Percentiles rank a stretch among this genome's conserved stretches.
phyloP scores from a whole-genome alignment of 2,888 invertebrate genomes.

The Actias luna region DNA sequence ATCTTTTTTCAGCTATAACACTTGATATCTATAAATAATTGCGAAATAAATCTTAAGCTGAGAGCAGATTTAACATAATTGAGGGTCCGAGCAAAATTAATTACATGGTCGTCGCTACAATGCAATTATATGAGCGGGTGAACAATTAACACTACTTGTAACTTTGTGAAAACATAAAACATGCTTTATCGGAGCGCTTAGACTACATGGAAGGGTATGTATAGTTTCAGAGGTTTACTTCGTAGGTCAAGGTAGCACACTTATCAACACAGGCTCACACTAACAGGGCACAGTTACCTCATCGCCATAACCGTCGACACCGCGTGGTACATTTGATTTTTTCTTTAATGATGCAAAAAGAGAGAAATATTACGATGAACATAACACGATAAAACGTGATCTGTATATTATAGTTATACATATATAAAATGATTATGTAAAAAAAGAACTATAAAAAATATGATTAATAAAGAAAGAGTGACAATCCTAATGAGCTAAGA shows the following conservation, averaged over 20 bases:
- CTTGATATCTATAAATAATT: constrained; percentile 30
- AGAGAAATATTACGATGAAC: constrained; percentile 79
- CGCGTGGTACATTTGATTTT: constrained; percentile 97
- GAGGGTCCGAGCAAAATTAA: constrained; percentile 37
- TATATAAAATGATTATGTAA: background rate
- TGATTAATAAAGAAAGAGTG: background rate
- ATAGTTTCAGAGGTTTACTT: constrained; percentile 13
- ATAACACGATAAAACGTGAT: constrained; percentile 60
- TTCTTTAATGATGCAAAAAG: constrained; percentile 85
- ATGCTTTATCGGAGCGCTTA: constrained; percentile 46
- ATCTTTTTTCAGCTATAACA: constrained; percentile 34
- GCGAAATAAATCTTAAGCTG: constrained; percentile 40
- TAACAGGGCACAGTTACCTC: constrained; percentile 87
- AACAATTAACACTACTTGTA: constrained; percentile 32
- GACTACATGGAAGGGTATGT: constrained; percentile 45
- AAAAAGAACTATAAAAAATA: background rate
- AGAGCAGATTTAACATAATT: constrained; percentile 32
- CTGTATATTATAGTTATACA: too few species aligned
- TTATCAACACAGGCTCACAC: constrained; percentile 65
- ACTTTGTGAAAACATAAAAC: constrained; percentile 35
- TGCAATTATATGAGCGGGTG: constrained; percentile 45
- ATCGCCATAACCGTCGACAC: constrained; percentile 96
- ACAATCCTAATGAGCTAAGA: background rate
- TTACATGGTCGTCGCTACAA: constrained; percentile 28
- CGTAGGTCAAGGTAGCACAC: constrained; percentile 45